phyloP scores from a whole-genome alignment of 2,113 vertebrate species.

The Halcyon senegalensis region DNA sequence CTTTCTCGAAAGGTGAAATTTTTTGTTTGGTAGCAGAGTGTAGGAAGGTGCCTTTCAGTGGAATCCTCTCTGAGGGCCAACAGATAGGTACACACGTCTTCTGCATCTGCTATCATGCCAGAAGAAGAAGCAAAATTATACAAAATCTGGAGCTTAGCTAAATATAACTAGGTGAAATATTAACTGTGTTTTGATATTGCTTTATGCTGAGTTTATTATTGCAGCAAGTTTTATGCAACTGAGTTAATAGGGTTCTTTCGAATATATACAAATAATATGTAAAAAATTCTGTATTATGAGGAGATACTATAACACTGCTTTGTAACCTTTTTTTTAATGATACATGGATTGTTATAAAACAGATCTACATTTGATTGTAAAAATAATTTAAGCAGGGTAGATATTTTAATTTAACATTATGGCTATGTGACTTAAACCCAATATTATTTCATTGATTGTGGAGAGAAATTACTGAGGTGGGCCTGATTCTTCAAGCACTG shows the following conservation, averaged over 20 bases:
- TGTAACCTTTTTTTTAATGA: not conserved
- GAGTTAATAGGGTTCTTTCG: not conserved
- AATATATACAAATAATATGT: not conserved
- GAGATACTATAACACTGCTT: not conserved
- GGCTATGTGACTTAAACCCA: not conserved
- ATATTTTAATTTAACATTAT: not conserved
- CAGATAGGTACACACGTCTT: not conserved
- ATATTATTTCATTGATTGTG: not conserved
- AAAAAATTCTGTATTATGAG: not conserved
- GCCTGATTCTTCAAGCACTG: not conserved
- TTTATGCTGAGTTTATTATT: constrained; percentile 25
- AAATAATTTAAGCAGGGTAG: not conserved
- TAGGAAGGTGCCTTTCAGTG: not conserved
- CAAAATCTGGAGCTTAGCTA: not conserved
- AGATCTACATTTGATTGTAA: not conserved
- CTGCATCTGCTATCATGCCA: not conserved
- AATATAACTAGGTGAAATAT: not conserved
- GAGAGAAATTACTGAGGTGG: not conserved
- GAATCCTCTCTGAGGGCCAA: not conserved
- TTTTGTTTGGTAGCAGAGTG: not conserved
- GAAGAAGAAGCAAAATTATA: not conserved
- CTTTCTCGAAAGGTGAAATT: not conserved
- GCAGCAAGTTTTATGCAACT: not conserved
- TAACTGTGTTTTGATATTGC: constrained; percentile 22
- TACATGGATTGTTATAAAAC: not conserved